These are phyloP conservation scores for Merodon equestris DNA, from an alignment of 2,888 invertebrate species.

Conservation along the genomic window DNA sequence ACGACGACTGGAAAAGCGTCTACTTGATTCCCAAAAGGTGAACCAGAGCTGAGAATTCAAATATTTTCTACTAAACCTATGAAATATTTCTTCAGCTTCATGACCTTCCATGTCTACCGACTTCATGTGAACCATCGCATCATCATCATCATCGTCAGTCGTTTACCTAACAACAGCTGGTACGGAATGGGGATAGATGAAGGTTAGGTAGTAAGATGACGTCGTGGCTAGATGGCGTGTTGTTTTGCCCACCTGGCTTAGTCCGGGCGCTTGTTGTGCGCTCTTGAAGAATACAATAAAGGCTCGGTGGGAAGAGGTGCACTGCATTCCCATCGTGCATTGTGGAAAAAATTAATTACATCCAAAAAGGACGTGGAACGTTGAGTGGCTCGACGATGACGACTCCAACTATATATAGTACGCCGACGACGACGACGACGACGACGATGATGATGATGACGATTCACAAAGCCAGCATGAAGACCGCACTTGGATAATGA, in stretches of 20 bases:
- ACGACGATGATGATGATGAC: constrained; percentile 28
- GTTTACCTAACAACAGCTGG: constrained; percentile 20
- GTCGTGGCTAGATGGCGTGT: constrained; percentile 38
- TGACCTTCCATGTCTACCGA: constrained; percentile 61
- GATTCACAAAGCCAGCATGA: constrained; percentile 37
- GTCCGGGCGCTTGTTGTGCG: constrained; percentile 2
- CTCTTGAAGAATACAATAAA: constrained; percentile 42
- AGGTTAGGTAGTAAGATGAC: too few relatives aligned
- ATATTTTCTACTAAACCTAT: constrained; percentile 62
- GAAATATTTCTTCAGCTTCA: constrained; percentile 64
- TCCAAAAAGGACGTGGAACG: constrained; percentile 53
- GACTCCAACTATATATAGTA: too few relatives aligned
- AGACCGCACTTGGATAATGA: constrained; percentile 60
- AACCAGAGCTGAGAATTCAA: constrained; percentile 48
- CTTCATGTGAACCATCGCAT: constrained; percentile 31
- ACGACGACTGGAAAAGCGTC: too few relatives aligned
- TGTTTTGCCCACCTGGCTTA: constrained; percentile 33
- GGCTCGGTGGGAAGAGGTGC: constrained; percentile 9
- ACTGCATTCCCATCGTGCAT: constrained; percentile 59
- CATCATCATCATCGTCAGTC: constrained; percentile 21
- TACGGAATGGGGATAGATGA: too few relatives aligned
- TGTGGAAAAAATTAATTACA: constrained; percentile 68
- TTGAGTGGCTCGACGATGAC: constrained; percentile 55
- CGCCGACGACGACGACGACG: too few relatives aligned
- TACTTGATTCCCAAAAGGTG: constrained; percentile 31